These are phyloP conservation scores for Drosophila sproati DNA, from an alignment of 1,140 invertebrate species.

Conservation along the genomic window DNA sequence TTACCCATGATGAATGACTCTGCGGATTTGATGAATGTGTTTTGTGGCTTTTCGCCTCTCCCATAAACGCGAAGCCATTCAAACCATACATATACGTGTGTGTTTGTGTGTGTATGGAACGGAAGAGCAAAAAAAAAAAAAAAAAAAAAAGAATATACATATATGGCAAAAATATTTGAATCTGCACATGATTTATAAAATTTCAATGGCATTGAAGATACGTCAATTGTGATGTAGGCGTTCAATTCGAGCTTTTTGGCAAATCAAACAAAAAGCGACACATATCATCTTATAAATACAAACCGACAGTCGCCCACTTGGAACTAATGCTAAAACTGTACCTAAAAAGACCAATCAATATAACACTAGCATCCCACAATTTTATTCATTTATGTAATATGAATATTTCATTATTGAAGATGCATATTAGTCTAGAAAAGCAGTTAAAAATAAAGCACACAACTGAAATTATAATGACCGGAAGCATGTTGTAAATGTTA, in stretches of 20 bases:
- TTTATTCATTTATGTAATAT: no score
- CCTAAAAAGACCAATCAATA: no score
- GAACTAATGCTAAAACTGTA: not conserved
- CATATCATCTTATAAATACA: slow-evolving; percentile 1
- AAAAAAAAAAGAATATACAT: slow-evolving; percentile 8
- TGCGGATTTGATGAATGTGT: slow-evolving; percentile 82
- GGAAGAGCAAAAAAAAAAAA: slow-evolving; percentile 17
- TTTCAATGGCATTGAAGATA: slow-evolving; percentile 75
- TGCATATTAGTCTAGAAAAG: no score
- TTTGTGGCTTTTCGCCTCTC: slow-evolving; percentile 73
- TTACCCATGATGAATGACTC: slow-evolving; percentile 82
- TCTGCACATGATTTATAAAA: slow-evolving; percentile 81
- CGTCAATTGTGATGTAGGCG: slow-evolving; percentile 63
- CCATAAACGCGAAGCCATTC: slow-evolving; percentile 36
- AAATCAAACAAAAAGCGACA: slow-evolving; percentile 65
- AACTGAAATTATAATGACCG: no score
- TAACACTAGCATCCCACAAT: no score
- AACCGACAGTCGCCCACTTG: not conserved
- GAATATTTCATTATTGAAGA: no score
- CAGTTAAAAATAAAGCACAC: no score
- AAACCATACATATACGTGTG: not conserved
- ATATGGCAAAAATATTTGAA: slow-evolving; percentile 32
- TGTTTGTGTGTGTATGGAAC: slow-evolving; percentile 1
- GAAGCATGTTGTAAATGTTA: slow-evolving; percentile 55
- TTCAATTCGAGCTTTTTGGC: slow-evolving; percentile 50